These are phyloP conservation scores for Salpingus planirostris DNA, from an alignment of 2,888 invertebrate genomes.

Conservation along the genomic window DNA sequence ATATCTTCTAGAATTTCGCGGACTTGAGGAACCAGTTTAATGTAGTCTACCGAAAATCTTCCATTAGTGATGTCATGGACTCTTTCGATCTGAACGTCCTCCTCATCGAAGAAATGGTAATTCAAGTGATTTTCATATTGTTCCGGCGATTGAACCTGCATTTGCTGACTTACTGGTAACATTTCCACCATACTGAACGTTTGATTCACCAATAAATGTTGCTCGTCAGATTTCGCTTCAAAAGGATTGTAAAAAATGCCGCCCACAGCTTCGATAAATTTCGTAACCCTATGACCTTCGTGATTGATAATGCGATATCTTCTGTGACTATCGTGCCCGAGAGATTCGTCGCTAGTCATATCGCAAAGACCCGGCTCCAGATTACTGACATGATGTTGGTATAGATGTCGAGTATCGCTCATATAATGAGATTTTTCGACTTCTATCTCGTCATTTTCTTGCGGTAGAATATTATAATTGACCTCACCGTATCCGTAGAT, in stretches of 20 bases:
- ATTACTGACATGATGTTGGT: conserved; percentile 25
- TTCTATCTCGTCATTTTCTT: conserved; percentile 24
- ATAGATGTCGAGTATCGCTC: conserved; percentile 25
- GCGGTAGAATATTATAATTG: conserved; percentile 31
- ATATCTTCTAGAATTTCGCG: conserved; percentile 32
- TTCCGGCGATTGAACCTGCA: conserved; percentile 15
- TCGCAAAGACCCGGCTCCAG: conserved; percentile 26
- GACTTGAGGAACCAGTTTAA: conserved; percentile 23
- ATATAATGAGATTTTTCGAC: conserved; percentile 28
- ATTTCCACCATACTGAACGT: conserved; percentile 31
- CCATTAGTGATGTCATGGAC: conserved; percentile 32
- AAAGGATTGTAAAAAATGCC: conserved; percentile 25
- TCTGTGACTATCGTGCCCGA: conserved; percentile 24
- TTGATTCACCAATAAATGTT: conserved; percentile 38
- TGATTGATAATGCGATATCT: conserved; percentile 20
- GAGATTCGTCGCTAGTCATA: conserved; percentile 26
- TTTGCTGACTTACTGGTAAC: conserved; percentile 17
- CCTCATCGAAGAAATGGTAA: conserved; percentile 19
- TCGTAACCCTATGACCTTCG: conserved; percentile 17
- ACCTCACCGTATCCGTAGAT: conserved; percentile 36
- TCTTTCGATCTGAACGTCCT: conserved; percentile 11
- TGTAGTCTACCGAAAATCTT: conserved; percentile 27
- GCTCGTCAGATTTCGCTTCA: conserved; percentile 29
- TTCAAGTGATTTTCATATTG: conserved; percentile 22
- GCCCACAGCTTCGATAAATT: conserved; percentile 23